Base-by-base conservation (phyloP, 92 coral and sea anemone species). In the Porites cylindrica region DNA sequence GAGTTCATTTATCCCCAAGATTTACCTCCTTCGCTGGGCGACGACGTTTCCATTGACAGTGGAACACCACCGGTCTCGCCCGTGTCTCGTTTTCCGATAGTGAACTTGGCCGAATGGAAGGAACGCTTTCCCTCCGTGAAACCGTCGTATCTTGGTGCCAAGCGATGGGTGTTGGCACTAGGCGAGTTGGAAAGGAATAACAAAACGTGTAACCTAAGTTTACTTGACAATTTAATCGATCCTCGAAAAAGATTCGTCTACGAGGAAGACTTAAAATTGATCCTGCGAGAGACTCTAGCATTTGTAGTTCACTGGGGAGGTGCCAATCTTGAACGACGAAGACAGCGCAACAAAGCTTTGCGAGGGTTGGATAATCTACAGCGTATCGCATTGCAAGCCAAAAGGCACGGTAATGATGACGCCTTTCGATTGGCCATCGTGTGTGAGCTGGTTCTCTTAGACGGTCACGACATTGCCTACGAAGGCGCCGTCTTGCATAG, bases 121-220 rank as follows among this genome's bases (percentile, higher is more conserved):
- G 43, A 75, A 9, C 43, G 79, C 2, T 75, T 75, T 19, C 8
- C 51, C 38, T 0, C 17, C 1, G 29, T 56, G 1, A 53, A n/a
- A 17, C 79, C 50, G n/a, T 1, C 17, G 1, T 9, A 1, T 4
- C 1, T 1, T 5, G 6, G 4, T 12, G 32, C 4, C 12, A 19
- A 56, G 79, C 79, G 79, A 17, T 75, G 79, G 79, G 79, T 75
- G 8, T 9, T 75, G 18, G 79, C 43, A 2, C 7, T 53, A 7
- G 17, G 21, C 10, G 13, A 11, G 9, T 53, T 53, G 59, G 79
- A 54, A 7, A 18, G 7, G 10, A 23, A 6, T 7, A 1, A 0
- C 1, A 2, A 7, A n/a, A 43, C 51, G 3, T 61, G 32, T 20
- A 54, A 77, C 16, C 2, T 21, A 0, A 1, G 16, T 1, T 26